Base-by-base conservation (phyloP, 2,113 vertebrate species). In the Microtus montanus region DNA sequence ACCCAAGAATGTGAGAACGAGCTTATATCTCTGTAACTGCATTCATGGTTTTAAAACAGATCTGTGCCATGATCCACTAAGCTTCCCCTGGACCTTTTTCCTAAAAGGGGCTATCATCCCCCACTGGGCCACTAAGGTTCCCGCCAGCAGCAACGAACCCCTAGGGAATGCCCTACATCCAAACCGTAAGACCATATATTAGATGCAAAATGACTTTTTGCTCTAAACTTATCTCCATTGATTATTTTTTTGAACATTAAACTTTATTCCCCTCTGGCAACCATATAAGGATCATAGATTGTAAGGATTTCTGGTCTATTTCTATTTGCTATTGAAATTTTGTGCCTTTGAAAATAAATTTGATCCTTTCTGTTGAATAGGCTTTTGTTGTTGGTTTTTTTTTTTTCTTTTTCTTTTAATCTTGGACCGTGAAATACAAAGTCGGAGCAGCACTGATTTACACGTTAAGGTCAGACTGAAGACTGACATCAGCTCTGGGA, bases 291-390 rank as follows among this genome's bases (percentile, higher is more conserved):
- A 66, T 49, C 82, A 95, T 63, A 88, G 8, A 86, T 80, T 38
- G 2, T 63, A 35, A 22, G 3, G 14, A 52, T 82, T 54, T 71
- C 70, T 41, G 58, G 12, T 54, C 87, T 89, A 9, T 85, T 95
- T 88, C 5, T 28, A 66, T 92, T 89, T 73, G 24, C n/a, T 88
- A 49, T 89, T 87, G 30, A 90, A 49, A 93, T 87, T 54, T 47
- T 52, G 14, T 49, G 41, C 47, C 47, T 74, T n/a, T 90, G 35
- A 92, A 95, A 95, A 95, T 84, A 93, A 77, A 95, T 92, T 66
- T 88, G 58, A 44, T 28, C 74, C 24, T 92, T 85, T 79, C 33
- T 80, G 3, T 41, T 44, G 90, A 87, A 87, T 5, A 24, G 14
- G 24, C 35, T 41, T 47, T 85, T 64, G 52, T 82, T 82, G 33